Base-by-base conservation (phyloP, 23 tunicate species). In the Ascidia mentula region DNA sequence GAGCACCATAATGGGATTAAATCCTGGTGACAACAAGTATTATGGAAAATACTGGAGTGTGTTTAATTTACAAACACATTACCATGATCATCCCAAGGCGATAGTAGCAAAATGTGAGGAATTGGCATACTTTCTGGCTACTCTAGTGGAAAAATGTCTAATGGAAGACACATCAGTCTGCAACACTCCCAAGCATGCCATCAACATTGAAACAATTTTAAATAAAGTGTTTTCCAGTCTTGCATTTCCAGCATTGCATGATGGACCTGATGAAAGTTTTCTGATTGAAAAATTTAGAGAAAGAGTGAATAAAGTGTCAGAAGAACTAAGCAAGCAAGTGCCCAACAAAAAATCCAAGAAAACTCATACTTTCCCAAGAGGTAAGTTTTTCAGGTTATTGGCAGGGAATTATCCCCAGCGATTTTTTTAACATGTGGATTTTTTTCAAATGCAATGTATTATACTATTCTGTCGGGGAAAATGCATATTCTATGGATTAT, bases 11-110 rank as follows among this genome's bases (percentile, higher is more conserved):
- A 40, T 45, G 13, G 81, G 76, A 32, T 32, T 53, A 4, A 34
- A 76, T 38, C 81, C 76, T 22, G 9, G 1, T 15, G 35, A 40
- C 34, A 24, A 36, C 6, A 34, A 32, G 6, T 84, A 69, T 69
- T 28, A 33, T 24, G 80, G 36, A 0, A 75, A 90, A 35, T 90
- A 90, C 65, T 85, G 85, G 86, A 75, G 86, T 31, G 73, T 90
- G 8, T 90, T 40, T 75, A 76, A 40, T 26, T 72, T 90, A 15
- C 90, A 80, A 77, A 80, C 86, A 6, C 96, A 90, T 37, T 65
- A 32, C 0, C 18, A 71, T 18, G 72, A 84, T 20, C 85, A 80
- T 34, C 34, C 45, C 0, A 78, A 60, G 31, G 45, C 32, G 3
- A 37, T 75, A 17, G 9, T 84, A n/a, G 34, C 81, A 0, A 76